A percentile compares a stretch with the other conserved stretches of the same genome.
Evolutionary conservation across 2,113 vertebrate genomes (phyloP).

Genomic region (Daboia siamensis): DNA sequence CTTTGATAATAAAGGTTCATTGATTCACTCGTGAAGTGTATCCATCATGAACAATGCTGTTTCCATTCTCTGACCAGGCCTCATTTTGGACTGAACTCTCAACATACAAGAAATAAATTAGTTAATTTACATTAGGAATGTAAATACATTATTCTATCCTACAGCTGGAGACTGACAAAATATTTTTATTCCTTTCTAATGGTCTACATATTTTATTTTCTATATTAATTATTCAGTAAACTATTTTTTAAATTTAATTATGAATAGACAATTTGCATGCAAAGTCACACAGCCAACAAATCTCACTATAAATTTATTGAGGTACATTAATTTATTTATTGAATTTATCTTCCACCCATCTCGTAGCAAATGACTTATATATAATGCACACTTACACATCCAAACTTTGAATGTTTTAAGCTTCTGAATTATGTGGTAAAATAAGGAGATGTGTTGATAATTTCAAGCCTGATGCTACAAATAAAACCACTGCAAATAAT

Average conservation of each 20-base stretch:
- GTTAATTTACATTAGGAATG: not conserved
- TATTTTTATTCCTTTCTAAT: not conserved
- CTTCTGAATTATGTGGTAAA: not conserved
- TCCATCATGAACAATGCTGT: not conserved
- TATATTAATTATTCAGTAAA: not conserved
- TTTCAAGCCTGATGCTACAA: not conserved
- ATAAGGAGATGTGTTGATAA: not conserved
- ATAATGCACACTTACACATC: not conserved
- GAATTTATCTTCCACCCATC: not conserved
- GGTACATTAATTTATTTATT: not conserved
- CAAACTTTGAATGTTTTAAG: not conserved
- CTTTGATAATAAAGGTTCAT: too few species aligned
- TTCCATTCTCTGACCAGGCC: not conserved
- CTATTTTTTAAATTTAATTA: not conserved
- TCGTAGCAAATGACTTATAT: not conserved
- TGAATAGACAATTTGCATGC: not conserved
- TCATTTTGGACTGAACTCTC: not conserved
- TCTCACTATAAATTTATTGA: not conserved
- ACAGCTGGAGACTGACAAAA: not conserved
- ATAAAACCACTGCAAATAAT: not conserved
- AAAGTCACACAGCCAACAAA: not conserved
- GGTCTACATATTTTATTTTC: not conserved
- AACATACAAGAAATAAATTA: not conserved
- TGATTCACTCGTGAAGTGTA: not conserved
- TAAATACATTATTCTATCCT: not conserved